phyloP scores from a whole-genome alignment of 2,888 invertebrate species.

The Stenodema calcarata region DNA sequence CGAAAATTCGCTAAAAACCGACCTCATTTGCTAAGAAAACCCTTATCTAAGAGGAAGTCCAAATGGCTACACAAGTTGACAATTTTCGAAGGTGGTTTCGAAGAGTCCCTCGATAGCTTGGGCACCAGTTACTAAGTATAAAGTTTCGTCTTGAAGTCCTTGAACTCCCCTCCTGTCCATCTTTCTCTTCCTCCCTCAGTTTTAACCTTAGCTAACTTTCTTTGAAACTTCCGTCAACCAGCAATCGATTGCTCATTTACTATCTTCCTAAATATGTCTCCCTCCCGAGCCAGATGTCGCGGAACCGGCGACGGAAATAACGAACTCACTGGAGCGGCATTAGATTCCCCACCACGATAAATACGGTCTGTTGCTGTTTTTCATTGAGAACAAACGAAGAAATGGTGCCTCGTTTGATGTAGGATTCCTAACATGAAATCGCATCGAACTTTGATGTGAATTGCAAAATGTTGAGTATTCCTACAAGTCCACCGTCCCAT shows the following conservation, averaged over 20 bases:
- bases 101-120: neutral
- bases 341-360: neutral
- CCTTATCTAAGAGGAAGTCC: neutral
- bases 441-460: too few species aligned
- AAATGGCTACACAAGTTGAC: neutral
- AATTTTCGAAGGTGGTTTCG: slow-evolving; percentile 8
- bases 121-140: slow-evolving; percentile 22
- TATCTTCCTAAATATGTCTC: slow-evolving; percentile 22
- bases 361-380: too few species aligned
- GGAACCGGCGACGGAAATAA: neutral
- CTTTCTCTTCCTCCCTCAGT: neutral
- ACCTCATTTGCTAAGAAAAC: neutral
- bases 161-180: neutral
- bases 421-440: too few species aligned
- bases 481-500: too few species aligned
- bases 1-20: neutral
- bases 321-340: neutral
- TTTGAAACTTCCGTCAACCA: slow-evolving; percentile 2
- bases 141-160: slow-evolving; percentile 29
- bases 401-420: too few species aligned
- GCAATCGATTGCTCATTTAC: slow-evolving; percentile 38
- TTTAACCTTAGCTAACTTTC: slow-evolving; percentile 27
- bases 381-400: too few species aligned
- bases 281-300: neutral
- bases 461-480: too few species aligned